Evolutionary conservation across 2,113 vertebrate genomes (phyloP), one percentile per base, ranked within the genome.

Genomic region (Cyprinodon brontotheroides): DNA sequence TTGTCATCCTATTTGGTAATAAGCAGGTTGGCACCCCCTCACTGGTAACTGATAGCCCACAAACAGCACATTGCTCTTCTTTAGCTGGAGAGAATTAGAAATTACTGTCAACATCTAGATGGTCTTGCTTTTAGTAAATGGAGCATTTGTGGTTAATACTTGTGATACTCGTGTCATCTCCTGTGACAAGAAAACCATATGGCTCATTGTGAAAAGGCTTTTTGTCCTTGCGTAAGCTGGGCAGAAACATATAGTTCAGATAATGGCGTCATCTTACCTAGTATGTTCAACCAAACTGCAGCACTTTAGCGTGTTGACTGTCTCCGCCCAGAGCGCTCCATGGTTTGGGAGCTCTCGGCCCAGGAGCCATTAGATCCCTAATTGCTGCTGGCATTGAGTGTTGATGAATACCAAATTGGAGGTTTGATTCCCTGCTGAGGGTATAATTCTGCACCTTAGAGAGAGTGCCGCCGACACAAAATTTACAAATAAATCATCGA

Each of bases 401-500:
- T 50, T 88, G 87, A 89, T 92, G 89, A 90, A 91, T 79, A 84
- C 84, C 77, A 78, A 75, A 84, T 61, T 45, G 36, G 74, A 84
- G 89, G 80, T 84, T 82, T 87, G 81, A 88, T 75, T 87, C 84
- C 83, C 89, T 12, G 22, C 77, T 81, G 86, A 84, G 81, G 84
- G 80, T 71, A 78, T 86, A 87, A 91, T 89, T 89, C 74, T 74
- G 73, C 75, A 81, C 90, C 86, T 78, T 48, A 79, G 85, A 78
- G 84, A 74, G 86, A 84, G 87, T 47, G 88, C 65, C 40, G 88
- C 86, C 75, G 75, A 89, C 50, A 43, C 82, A 87, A 86, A 87
- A 90, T 89, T 89, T 83, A 86, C 86, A 79, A 87, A 90, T 92
- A 92, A 92, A 93, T 92, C 89, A 93, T 92, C 90, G 84, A 93